Base-by-base conservation (phyloP, 1,140 invertebrate genomes). In the Solenopsis fugax region DNA sequence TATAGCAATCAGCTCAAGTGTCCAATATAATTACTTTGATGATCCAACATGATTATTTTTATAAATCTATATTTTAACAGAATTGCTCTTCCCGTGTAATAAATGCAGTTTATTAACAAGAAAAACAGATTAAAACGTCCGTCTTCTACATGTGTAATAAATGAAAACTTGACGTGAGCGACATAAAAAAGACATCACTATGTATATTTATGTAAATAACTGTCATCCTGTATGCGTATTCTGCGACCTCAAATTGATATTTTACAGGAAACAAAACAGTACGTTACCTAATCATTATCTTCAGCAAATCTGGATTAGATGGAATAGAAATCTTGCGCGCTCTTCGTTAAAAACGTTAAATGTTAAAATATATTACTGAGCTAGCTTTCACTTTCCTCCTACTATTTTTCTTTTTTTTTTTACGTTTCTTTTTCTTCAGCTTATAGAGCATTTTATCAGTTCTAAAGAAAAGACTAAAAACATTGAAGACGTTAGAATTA, bases 141-240 rank as follows among this genome's bases (percentile, higher is more conserved):
- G n/a, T 56, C 21, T n/a, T 56, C 16, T 60, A 29, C 34, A 7
- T 4, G 21, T 29, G 21, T 24, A 37, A 76, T 2, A 29, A 73
- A 16, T 56, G 45, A 75, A 60, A 64, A 48, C 21, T 77, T n/a
- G 37, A 18, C 16, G 18, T 45, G 4, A 45, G 48, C 13, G 64
- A 67, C n/a, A 12, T 21, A 37, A 65, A 65, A 45, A 21, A 21
- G n/a, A 4, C 64, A 45, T 67, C n/a, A 65, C 5, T 37, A 65
- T 34, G 12, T 67, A 67, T 45, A 45, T 41, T 67, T 67, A 67
- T 67, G 64, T n/a, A 45, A 67, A 45, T 45, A 21, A 41, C n/a
- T 10, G 34, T 65, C 34, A 45, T 45, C 18, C 64, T 67, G 64
- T 67, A 7, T 34, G 9, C 13, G 10, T 34, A 21, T 67, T n/a